Evolutionary conservation across 2,113 vertebrate genomes (phyloP), one percentile per base, ranked within the genome.

Genomic region (Thomomys bottae): DNA sequence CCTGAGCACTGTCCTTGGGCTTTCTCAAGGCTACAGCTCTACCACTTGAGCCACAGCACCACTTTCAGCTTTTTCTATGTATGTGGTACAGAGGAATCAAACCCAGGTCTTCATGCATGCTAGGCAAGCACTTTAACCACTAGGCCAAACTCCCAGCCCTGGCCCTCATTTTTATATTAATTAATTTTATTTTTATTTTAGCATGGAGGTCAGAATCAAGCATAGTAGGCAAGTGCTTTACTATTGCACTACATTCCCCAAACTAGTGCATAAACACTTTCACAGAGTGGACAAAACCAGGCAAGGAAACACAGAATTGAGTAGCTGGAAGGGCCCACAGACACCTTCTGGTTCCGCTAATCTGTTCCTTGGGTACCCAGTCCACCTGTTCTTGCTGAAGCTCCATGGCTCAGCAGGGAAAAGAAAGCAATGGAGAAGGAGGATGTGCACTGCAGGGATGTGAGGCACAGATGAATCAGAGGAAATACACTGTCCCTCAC

Each of bases 401-500:
- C 6, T 8, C n/a, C n/a, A n/a, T n/a, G n/a, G n/a, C n/a, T n/a
- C n/a, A n/a, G n/a, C n/a, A n/a, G n/a, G n/a, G 14, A 49, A 49
- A 49, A 49, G 14, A 49, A 49, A 34, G 18, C 20, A 2, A 20
- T 4, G 0, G 49, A 30, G 38, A 63, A 45, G 57, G 36, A 6
- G 2, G 45, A 8, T 49, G 24, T 4, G 26, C 28, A 32, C 5
- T 78, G 49, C 38, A 85, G 70, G 10, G 7, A 23, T 0, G 18
- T 18, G 40, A 80, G 72, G 87, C 23, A 32, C 71, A 67, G 63
- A 4, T 49, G 73, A 68, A 23, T 38, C 10, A 34, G 32, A 79
- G 89, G 68, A 77, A 93, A 63, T n/a, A 70, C n/a, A 0, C 0
- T 23, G n/a, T 88, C 61, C 26, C 98, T 98, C 59, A 99, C 99